These are phyloP conservation scores for Hirundichthys speculiger DNA, from an alignment of 2,113 vertebrate species.

Conservation along the genomic window DNA sequence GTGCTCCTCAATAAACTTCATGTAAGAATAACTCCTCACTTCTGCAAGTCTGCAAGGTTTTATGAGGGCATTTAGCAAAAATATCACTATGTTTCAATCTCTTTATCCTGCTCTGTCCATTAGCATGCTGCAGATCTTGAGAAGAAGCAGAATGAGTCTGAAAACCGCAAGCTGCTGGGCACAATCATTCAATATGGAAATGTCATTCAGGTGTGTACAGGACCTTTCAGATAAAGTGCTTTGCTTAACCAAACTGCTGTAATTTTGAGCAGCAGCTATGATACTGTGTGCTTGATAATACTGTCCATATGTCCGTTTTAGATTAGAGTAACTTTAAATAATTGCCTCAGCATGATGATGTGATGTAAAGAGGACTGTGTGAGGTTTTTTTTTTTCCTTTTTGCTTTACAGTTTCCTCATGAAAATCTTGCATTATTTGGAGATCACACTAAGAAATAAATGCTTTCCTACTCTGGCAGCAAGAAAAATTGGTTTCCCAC, in stretches of 20 bases:
- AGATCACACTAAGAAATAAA: no score
- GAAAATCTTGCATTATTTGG: conserved; percentile 3
- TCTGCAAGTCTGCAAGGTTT: not conserved
- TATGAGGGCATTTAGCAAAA: not conserved
- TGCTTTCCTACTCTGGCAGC: no score
- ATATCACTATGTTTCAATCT: not conserved
- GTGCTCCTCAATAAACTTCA: conserved; percentile 96
- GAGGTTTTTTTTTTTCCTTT: no score
- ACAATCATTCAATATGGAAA: conserved; percentile 96
- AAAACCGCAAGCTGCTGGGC: conserved; percentile 96
- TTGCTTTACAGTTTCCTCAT: not conserved
- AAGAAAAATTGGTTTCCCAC: no score
- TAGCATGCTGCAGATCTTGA: conserved; percentile 97
- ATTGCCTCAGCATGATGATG: conserved; percentile 13
- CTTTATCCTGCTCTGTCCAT: conserved; percentile 34
- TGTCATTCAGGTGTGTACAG: conserved; percentile 89
- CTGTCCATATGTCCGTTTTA: conserved; percentile 4
- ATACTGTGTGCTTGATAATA: conserved; percentile 6
- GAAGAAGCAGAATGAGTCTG: conserved; percentile 98
- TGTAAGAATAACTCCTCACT: conserved; percentile 68
- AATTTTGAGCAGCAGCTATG: not conserved
- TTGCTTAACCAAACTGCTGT: conserved; percentile 11
- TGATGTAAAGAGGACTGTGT: not conserved
- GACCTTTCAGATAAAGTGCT: conserved; percentile 30
- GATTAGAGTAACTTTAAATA: conserved; percentile 52